These are phyloP conservation scores for Amiota minor DNA, from an alignment of 2,888 invertebrate species.

Conservation along the genomic window DNA sequence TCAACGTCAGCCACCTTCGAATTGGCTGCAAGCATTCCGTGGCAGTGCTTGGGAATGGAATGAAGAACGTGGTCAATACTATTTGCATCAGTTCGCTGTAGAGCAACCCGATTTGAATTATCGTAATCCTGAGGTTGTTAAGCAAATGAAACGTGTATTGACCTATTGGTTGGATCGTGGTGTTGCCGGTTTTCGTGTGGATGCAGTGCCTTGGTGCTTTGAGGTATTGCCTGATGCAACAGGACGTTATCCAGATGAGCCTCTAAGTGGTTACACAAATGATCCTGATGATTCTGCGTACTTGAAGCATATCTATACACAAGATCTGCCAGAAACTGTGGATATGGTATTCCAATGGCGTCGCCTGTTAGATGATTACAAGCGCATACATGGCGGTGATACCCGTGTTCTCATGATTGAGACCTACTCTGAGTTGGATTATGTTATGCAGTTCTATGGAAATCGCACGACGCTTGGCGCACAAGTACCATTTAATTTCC, in stretches of 20 bases:
- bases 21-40: conserved; percentile 76
- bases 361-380: conserved; percentile 77
- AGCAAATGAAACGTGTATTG: conserved; percentile 77
- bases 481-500: conserved; percentile 81
- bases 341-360: conserved; percentile 82
- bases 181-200: conserved; percentile 89
- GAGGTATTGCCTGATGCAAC: conserved; percentile 75
- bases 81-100: conserved; percentile 82
- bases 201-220: conserved; percentile 77
- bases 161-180: conserved; percentile 88
- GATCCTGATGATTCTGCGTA: conserved; percentile 76
- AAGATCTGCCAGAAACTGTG: conserved; percentile 77
- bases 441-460: conserved; percentile 78
- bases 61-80: conserved; percentile 79
- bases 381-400: conserved; percentile 72
- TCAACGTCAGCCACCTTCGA: conserved; percentile 61
- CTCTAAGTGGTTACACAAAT: conserved; percentile 71
- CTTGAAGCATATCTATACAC: conserved; percentile 79
- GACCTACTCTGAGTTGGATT: conserved; percentile 75
- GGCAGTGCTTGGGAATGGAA: conserved; percentile 85
- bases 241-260: conserved; percentile 77
- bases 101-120: conserved; percentile 85
- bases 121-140: conserved; percentile 78
- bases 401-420: conserved; percentile 78
- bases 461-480: conserved; percentile 74